Base-by-base conservation (phyloP, 2,113 vertebrate species). In the Elachura formosa region DNA sequence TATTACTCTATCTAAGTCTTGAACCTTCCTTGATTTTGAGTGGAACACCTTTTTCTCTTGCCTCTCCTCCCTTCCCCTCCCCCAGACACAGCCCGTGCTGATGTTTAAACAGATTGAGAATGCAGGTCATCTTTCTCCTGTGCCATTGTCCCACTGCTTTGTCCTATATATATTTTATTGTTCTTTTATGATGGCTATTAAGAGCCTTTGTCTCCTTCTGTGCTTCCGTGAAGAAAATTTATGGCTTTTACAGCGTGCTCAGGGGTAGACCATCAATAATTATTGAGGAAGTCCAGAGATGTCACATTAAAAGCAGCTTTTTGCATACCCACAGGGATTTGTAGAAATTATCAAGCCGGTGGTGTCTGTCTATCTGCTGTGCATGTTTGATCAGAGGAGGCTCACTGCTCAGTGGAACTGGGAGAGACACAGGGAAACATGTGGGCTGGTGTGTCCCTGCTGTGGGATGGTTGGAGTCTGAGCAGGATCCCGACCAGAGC, bases 121-220 rank as follows among this genome's bases (percentile, higher is more conserved):
- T 80, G 89, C 94, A 93, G 88, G 77, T 90, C 91, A 82, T 89
- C 93, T 58, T 96, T 77, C 74, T 90, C 62, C 82, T 18, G 36
- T 96, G 89, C 91, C 84, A 89, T 84, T 93, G 84, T 94, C 90
- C 85, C 91, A 38, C 56, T 63, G 77, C 63, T 93, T 95, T 94
- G 84, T 97, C 90, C 91, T 89, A 24, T 89, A 67, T 75, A 48
- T 78, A 51, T 71, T 90, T 96, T 95, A 95, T 90, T 91, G 62
- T 91, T 96, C 72, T 78, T 97, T 96, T 91, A 91, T 90, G 84
- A 58, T 83, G 67, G 73, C 95, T 95, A 29, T 90, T 94, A 96
- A 93, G 55, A 84, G 89, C 77, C 79, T 94, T 49, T 77, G 64
- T 94, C 62, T 93, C 87, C 82, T 97, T 78, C 81, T 89, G 89